phyloP scores from a whole-genome alignment of 2,113 vertebrate species.

The Marcusenius ussheri region DNA sequence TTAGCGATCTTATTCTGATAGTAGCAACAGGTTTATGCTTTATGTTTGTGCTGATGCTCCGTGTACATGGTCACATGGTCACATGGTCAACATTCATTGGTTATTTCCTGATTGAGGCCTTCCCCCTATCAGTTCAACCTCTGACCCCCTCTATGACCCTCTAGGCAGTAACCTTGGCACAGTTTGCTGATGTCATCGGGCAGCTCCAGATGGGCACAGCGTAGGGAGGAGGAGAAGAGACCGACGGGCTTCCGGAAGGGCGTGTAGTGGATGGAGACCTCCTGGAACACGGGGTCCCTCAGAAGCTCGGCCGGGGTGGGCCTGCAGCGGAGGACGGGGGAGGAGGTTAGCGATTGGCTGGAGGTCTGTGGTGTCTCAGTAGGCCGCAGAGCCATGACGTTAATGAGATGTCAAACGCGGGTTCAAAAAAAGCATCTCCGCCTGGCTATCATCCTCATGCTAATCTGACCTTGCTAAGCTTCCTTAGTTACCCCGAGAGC shows the following conservation, averaged over 20 bases:
- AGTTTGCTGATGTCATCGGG: slow-evolving; percentile 86
- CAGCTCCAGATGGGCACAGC: slow-evolving; percentile 80
- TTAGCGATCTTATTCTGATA: not conserved
- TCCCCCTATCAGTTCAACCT: not conserved
- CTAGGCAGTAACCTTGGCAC: slow-evolving; percentile 68
- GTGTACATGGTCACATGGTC: not conserved
- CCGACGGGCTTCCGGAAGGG: slow-evolving; percentile 70
- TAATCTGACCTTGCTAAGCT: not conserved
- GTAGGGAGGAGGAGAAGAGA: slow-evolving; percentile 84
- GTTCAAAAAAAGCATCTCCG: not conserved
- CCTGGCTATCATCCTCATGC: not conserved
- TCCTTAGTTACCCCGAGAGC: not conserved
- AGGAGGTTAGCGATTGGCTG: not conserved
- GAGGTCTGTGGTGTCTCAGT: not conserved
- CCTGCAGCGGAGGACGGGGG: slow-evolving; percentile 49
- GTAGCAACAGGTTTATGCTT: not conserved
- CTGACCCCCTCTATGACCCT: not conserved
- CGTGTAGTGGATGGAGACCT: slow-evolving; percentile 64
- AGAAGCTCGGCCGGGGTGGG: slow-evolving; percentile 76
- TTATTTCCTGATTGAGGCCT: not conserved
- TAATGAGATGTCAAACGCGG: not conserved
- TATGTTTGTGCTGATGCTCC: not conserved
- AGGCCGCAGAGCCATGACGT: not conserved
- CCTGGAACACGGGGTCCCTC: slow-evolving; percentile 68
- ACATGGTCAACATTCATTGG: not conserved